Percentiles rank a stretch among this genome's conserved stretches.
Evolutionary conservation across 1,140 invertebrate genomes (phyloP).

Genomic region (Mycetomoellerius zeteki): DNA sequence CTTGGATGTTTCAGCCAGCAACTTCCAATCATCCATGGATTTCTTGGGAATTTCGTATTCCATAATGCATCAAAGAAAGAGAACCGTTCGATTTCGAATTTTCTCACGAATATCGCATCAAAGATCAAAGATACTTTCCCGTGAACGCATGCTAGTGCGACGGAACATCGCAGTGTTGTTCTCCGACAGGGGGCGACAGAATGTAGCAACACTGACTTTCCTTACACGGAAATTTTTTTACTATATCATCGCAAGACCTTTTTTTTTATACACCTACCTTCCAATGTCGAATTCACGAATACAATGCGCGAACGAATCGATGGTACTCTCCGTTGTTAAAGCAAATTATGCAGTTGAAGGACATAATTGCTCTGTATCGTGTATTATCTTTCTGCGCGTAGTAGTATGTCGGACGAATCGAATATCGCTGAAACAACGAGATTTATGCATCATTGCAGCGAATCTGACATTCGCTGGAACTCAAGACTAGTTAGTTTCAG

Average conservation of each 20-base stretch:
- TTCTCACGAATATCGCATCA: not conserved
- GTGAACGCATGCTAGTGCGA: not conserved
- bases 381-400: not conserved
- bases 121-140: not conserved
- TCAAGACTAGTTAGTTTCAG: not conserved
- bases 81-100: not conserved
- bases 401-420: not conserved
- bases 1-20: not conserved
- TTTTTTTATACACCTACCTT: not conserved
- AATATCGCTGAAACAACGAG: constrained; percentile 28
- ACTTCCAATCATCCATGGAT: not conserved
- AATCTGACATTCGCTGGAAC: not conserved
- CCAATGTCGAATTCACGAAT: not conserved
- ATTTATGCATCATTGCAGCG: not conserved
- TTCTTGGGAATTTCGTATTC: not conserved
- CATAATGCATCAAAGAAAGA: not conserved
- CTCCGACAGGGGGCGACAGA: not conserved
- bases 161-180: not conserved
- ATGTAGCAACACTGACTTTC: not conserved
- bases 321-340: not conserved
- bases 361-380: not conserved
- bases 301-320: not conserved
- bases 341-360: not conserved
- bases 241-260: not conserved
- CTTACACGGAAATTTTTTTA: not conserved